Evolutionary conservation across 2,888 invertebrate species (phyloP).

Genomic region (Automeris io): DNA sequence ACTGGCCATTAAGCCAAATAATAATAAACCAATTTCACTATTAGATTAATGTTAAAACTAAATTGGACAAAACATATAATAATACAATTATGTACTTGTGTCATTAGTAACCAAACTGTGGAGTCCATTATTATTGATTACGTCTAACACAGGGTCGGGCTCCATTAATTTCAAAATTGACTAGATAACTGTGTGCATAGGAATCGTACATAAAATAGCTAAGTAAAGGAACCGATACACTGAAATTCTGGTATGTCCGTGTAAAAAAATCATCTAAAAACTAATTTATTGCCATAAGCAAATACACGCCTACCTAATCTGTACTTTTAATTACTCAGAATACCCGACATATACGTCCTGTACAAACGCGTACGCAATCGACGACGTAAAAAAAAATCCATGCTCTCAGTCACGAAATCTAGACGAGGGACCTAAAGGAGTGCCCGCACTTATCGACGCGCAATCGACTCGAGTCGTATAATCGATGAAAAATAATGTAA

Average conservation of each 20-base stretch:
- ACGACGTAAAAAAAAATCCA: conserved; percentile 45
- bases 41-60: conserved; percentile 53
- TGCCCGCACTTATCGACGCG: too few relatives aligned
- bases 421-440: conserved; percentile 35
- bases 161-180: conserved; percentile 75
- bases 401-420: conserved; percentile 57
- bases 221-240: conserved; percentile 73
- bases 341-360: conserved; percentile 69
- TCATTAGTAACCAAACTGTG: conserved; percentile 52
- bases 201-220: conserved; percentile 72
- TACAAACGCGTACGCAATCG: conserved; percentile 57
- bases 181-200: conserved; percentile 76
- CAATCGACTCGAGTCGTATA: too few relatives aligned
- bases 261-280: conserved; percentile 51
- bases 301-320: conserved; percentile 56
- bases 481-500: too few relatives aligned
- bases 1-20: conserved; percentile 60
- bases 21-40: conserved; percentile 60
- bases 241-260: conserved; percentile 65
- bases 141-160: conserved; percentile 55
- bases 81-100: conserved; percentile 60
- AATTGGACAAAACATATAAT: conserved; percentile 61
- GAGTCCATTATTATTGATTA: conserved; percentile 46
- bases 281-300: conserved; percentile 65
- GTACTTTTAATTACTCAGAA: conserved; percentile 69